Base-by-base conservation (phyloP, 2,888 invertebrate species). In the Bombylius discolor region DNA sequence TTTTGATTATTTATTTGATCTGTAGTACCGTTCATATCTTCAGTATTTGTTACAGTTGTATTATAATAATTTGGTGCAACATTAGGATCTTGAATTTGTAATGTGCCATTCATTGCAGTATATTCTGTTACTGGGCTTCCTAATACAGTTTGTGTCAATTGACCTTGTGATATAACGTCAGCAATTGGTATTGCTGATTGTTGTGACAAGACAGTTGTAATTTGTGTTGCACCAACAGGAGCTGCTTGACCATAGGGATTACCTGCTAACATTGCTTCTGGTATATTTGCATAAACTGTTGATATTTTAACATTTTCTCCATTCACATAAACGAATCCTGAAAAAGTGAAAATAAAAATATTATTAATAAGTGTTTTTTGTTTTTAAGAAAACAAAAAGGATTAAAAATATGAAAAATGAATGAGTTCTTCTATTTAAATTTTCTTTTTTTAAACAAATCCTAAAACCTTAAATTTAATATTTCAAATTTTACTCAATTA, bases 291-390 rank as follows among this genome's bases (percentile, higher is more conserved):
- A 74, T 79, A 83, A 79, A 81, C 82, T 76, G 81, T 79, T 76
- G 81, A 81, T 78, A 81, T 79, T 79, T 84, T 84, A 74, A 82
- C 83, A 77, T 84, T 80, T 80, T 86, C 86, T 80, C 85, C 86
- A 83, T 86, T 87, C 85, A 87, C 85, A 81, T 83, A 86, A 78
- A 83, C 83, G 79, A 82, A 82, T 75, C 84, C 85, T 82, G 70
- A 48, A 70, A 69, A 52, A 31, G 12, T 12, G 31, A 9, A 47
- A 9, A 23, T 56, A 49, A 57, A 36, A 56, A 42, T 34, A 53
- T 45, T 44, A 39, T 46, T 23, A 44, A 42, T 53, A 12, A 55
- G 12, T 32, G 34, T 23, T 23, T 23, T 23, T 23, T 3, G 23
- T 23, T 23, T 23, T 23, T 23, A 23, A 23, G 23, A 23, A 23